Evolutionary conservation across 2,113 vertebrate species (phyloP).

Genomic region (Craseonycteris thonglongyai): DNA sequence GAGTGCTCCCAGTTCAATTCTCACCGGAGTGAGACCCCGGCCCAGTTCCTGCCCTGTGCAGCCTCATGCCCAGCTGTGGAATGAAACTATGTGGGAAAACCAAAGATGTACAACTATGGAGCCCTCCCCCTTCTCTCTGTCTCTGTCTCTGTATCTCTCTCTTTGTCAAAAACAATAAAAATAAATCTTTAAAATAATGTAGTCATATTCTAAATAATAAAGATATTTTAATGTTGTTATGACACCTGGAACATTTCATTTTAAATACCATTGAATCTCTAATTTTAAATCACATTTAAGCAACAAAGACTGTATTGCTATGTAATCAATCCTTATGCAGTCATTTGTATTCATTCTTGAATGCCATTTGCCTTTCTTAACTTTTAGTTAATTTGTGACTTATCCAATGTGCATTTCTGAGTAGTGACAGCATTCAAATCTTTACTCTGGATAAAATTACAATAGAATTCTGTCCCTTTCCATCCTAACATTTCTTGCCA

Average conservation of each 20-base stretch:
- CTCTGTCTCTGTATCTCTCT: too few species aligned
- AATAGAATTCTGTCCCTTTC: constrained; percentile 15
- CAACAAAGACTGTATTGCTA: constrained; percentile 56
- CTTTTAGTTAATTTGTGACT: constrained; percentile 16
- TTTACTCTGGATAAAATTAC: not conserved
- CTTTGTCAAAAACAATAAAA: too few species aligned
- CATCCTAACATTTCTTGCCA: not conserved
- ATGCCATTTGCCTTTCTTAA: not conserved
- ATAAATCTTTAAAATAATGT: constrained; percentile 75
- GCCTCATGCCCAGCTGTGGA: too few species aligned
- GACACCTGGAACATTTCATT: constrained; percentile 63
- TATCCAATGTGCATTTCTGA: not conserved
- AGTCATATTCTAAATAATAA: constrained; percentile 59
- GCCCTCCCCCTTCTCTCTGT: too few species aligned
- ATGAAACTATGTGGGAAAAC: too few species aligned
- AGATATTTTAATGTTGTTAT: constrained; percentile 55
- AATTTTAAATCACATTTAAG: constrained; percentile 65
- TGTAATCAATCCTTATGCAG: constrained; percentile 60
- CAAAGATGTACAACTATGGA: too few species aligned
- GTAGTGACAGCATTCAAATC: constrained; percentile 11
- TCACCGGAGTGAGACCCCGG: too few species aligned
- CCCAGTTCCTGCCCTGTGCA: too few species aligned
- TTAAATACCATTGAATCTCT: constrained; percentile 26
- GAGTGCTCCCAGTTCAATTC: too few species aligned
- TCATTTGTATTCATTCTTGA: constrained; percentile 39